phyloP scores from a whole-genome alignment of 2,797 vertebrate genomes.

The Eulemur albifrons region DNA sequence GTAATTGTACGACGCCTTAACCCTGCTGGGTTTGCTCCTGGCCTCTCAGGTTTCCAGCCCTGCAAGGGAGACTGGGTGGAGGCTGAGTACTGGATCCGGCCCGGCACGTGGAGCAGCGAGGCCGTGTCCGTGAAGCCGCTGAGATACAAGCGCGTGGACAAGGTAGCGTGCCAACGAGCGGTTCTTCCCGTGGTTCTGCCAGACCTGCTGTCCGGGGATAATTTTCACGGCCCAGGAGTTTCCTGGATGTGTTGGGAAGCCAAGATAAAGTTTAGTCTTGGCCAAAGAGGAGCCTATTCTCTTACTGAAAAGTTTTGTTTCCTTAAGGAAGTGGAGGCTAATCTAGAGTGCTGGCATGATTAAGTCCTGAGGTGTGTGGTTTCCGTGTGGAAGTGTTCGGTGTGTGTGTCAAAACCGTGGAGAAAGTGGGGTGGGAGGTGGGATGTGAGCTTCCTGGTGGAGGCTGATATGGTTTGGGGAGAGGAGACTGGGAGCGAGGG shows the following conservation, averaged over 20 bases:
- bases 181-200: not conserved
- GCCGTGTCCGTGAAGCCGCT: slow-evolving; percentile 91
- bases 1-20: not conserved
- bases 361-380: not conserved
- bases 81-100: slow-evolving; percentile 91
- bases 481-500: not conserved
- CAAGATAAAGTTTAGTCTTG: not conserved
- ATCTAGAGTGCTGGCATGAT: accelerated
- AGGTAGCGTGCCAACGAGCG: slow-evolving; percentile 81
- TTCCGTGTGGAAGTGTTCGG: accelerated
- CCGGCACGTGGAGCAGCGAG: slow-evolving; percentile 89
- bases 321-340: not conserved
- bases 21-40: not conserved
- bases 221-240: not conserved
- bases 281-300: not conserved
- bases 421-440: accelerated
- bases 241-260: not conserved
- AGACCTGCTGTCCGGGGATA: not conserved
- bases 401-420: not conserved
- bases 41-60: slow-evolving; percentile 89
- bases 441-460: not conserved
- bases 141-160: slow-evolving; percentile 91
- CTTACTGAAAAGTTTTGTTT: not conserved
- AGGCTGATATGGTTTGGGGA: not conserved
- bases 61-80: slow-evolving; percentile 96